Evolutionary conservation across 1,140 invertebrate genomes (phyloP).

Genomic region (Drosophila saltans): DNA sequence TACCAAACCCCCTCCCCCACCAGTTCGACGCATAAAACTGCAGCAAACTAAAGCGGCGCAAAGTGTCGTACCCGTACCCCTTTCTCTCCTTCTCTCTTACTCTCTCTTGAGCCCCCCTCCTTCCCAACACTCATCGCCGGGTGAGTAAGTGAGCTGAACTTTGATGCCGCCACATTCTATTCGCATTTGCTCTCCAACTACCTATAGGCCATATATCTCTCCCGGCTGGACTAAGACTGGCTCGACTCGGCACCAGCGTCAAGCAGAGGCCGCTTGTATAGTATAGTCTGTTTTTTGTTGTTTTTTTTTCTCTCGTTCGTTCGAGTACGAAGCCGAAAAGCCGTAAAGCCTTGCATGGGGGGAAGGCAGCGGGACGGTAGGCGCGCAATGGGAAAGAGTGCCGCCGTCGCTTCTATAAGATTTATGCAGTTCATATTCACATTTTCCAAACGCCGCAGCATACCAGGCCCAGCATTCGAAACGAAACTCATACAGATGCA

Average conservation of each 20-base stretch:
- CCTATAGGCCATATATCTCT: constrained; percentile 74
- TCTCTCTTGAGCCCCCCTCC: not conserved
- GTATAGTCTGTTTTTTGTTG: constrained; percentile 32
- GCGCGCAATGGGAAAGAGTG: constrained; percentile 74
- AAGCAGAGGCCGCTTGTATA: constrained; percentile 39
- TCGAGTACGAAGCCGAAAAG: constrained; percentile 73
- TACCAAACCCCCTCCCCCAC: not conserved
- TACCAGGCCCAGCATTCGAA: constrained; percentile 77
- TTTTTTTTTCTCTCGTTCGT: constrained; percentile 46
- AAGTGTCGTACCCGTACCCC: constrained; percentile 28
- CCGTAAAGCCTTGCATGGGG: constrained; percentile 64
- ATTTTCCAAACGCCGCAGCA: constrained; percentile 83
- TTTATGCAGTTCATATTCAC: constrained; percentile 83
- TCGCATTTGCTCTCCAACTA: constrained; percentile 76
- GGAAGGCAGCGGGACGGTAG: constrained; percentile 19
- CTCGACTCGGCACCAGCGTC: constrained; percentile 57
- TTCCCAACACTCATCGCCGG: constrained; percentile 59
- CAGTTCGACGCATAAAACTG: constrained; percentile 57
- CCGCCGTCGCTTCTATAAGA: constrained; percentile 75
- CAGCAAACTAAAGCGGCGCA: constrained; percentile 66
- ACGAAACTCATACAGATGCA: constrained; percentile 31
- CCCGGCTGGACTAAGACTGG: constrained; percentile 57
- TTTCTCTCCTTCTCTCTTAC: not conserved
- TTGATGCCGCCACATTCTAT: constrained; percentile 81
- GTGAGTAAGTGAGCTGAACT: constrained; percentile 79